Percentiles rank a stretch among this genome's conserved stretches.
phyloP scores from a whole-genome alignment of 2,888 invertebrate species.

The Rotaria macrura region DNA sequence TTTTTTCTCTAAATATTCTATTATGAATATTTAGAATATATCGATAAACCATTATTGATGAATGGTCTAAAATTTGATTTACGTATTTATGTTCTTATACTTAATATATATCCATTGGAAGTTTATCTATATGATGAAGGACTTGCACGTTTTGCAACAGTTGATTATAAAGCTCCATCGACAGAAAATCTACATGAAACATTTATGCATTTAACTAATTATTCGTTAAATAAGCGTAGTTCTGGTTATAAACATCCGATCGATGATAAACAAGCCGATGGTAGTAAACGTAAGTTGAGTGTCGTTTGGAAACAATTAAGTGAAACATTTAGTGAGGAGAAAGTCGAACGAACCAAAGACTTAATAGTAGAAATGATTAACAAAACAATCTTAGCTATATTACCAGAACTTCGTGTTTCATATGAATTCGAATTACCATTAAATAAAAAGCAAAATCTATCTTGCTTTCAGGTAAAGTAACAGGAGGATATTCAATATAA shows the following conservation, averaged over 20 bases:
- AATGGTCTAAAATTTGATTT: constrained; percentile 53
- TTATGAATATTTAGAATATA: constrained; percentile 44
- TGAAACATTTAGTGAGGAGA: constrained; percentile 14
- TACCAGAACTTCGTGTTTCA: constrained; percentile 51
- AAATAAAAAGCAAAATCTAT: constrained; percentile 45
- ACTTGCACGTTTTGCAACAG: constrained; percentile 52
- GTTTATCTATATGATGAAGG: constrained; percentile 49
- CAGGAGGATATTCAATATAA: neutral
- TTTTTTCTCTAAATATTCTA: neutral
- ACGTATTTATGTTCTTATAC: constrained; percentile 51
- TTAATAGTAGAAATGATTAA: constrained; percentile 50
- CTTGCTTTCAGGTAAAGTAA: constrained; percentile 51
- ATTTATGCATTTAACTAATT: constrained; percentile 53
- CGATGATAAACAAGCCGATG: constrained; percentile 37
- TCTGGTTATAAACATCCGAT: constrained; percentile 47
- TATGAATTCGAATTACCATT: constrained; percentile 41
- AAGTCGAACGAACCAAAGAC: constrained; percentile 46
- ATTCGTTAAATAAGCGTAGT: constrained; percentile 52
- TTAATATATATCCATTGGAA: constrained; percentile 50
- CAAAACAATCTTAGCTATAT: constrained; percentile 52
- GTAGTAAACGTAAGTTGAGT: constrained; percentile 51
- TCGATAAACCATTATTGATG: constrained; percentile 48
- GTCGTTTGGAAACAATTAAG: constrained; percentile 49
- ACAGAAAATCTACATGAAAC: constrained; percentile 49
- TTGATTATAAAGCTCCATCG: constrained; percentile 50